Conservation (phyloP, 1,140 invertebrate genomes). For the Atta texana region DNA sequence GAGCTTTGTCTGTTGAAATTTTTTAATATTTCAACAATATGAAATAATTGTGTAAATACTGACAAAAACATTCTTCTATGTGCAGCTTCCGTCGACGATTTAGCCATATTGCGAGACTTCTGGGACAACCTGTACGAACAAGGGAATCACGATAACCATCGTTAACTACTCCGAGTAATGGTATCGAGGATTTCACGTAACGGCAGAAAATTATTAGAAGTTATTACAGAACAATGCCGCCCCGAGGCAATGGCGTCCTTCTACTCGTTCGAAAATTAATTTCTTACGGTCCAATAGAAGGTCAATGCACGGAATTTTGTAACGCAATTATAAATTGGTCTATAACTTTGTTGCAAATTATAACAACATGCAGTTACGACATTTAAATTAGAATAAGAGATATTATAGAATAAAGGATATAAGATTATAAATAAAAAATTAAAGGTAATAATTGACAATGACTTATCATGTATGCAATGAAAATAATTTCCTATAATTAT, state of each 20-base stretch:
- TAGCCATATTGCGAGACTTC: constrained; percentile 14
- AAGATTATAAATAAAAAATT: neutral
- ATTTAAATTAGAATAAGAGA: neutral
- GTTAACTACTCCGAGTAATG: constrained; percentile 43
- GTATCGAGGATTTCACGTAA: constrained; percentile 44
- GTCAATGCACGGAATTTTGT: constrained; percentile 67
- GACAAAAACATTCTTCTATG: neutral
- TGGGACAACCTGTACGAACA: neutral
- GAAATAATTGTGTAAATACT: neutral
- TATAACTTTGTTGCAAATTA: neutral
- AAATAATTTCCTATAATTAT: neutral
- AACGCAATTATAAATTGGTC: constrained; percentile 66
- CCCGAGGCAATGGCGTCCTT: constrained; percentile 48
- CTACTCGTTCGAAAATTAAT: constrained; percentile 70
- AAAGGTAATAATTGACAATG: neutral
- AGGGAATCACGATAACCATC: constrained; percentile 17
- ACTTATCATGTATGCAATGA: neutral
- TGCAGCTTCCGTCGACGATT: neutral
- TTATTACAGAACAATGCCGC: constrained; percentile 67
- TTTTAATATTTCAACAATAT: constrained; percentile 11
- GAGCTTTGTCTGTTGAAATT: neutral
- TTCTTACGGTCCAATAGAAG: constrained; percentile 57
- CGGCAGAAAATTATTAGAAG: constrained; percentile 73
- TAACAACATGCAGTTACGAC: neutral
- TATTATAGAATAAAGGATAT: neutral